Percentiles rank a stretch among this genome's conserved stretches.
These are phyloP conservation scores for Drosophila repleta DNA, from an alignment of 1,140 invertebrate species.

Conservation along the genomic window DNA sequence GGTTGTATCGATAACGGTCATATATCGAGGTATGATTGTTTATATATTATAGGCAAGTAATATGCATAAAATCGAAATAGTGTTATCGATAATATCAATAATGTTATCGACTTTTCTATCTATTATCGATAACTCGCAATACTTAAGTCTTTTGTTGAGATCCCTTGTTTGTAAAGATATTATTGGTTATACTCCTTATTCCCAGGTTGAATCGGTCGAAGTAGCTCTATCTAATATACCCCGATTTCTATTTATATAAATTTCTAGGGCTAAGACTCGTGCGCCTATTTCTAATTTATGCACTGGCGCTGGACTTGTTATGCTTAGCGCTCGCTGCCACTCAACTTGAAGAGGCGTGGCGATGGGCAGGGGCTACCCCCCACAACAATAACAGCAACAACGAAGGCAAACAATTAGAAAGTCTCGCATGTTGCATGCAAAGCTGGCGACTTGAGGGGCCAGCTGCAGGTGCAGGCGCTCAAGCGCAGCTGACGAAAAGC, in stretches of 20 bases:
- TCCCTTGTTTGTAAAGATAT: too few relatives aligned
- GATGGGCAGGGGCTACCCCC: not conserved
- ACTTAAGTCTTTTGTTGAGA: too few relatives aligned
- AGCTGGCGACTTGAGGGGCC: constrained; percentile 7
- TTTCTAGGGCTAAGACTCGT: too few relatives aligned
- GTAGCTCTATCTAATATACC: not conserved
- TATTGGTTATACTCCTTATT: too few relatives aligned
- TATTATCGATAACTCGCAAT: too few relatives aligned
- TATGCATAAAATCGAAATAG: too few relatives aligned
- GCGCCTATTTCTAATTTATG: constrained; percentile 76
- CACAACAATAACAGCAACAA: constrained; percentile 12
- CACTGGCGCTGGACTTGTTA: constrained; percentile 69
- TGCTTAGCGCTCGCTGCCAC: constrained; percentile 51
- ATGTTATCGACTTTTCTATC: too few relatives aligned
- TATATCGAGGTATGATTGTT: too few relatives aligned
- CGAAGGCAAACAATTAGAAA: constrained; percentile 66
- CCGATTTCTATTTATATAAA: not conserved
- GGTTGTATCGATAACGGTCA: too few relatives aligned
- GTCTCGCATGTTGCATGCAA: constrained; percentile 64
- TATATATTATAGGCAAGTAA: too few relatives aligned
- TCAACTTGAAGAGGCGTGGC: constrained; percentile 15
- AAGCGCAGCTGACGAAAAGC: constrained; percentile 65
- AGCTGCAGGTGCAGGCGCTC: constrained; percentile 50
- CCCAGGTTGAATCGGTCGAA: too few relatives aligned
- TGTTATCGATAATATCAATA: too few relatives aligned